Evolutionary conservation across 1,140 invertebrate species (phyloP), one percentile per base, ranked within the genome.

Genomic region (Drosophila subobscura): DNA sequence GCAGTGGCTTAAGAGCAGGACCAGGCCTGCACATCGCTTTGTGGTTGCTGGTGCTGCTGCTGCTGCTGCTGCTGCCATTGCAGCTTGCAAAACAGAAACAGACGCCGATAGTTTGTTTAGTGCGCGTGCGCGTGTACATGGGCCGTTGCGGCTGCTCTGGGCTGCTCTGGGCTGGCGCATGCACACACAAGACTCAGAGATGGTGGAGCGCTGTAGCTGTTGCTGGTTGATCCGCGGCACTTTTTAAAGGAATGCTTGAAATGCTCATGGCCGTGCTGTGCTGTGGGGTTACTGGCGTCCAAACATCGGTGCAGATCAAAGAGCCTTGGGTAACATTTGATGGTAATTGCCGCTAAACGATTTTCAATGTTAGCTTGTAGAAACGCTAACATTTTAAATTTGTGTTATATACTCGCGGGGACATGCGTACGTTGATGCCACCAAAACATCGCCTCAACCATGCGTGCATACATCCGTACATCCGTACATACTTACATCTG

Each of bases 301-400:
- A 88, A 86, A 78, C 73, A 86, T 78, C 83, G 83, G 83, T 57
- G 23, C 20, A 86, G 50, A 47, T 86, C 83, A 86, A 86, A 86
- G 83, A 58, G 83, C 76, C 76, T 74, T 63, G 70, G 80, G 33
- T 5, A 37, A 86, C 83, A 88, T 86, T 86, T 88, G 78, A 88
- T 86, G 74, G 83, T 88, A 88, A 86, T 86, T 88, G 83, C 83
- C 83, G 78, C 83, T 86, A 86, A 86, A 86, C 83, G 83, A 86
- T 86, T 86, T 86, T 86, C 83, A 86, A 86, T 86, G 83, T 86
- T 86, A 86, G 79, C 78, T 85, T 83, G 81, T 88, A 72, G 85
- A 78, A 86, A 88, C 81, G 74, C 81, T 88, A 86, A 86, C 81
- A 81, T 86, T 86, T 86, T 86, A 83, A 86, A 86, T 86, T 88